Percentiles rank a stretch among this genome's conserved stretches.
These are phyloP conservation scores for Cataglyphis cursor DNA, from an alignment of 2,888 invertebrate genomes.

Conservation along the genomic window DNA sequence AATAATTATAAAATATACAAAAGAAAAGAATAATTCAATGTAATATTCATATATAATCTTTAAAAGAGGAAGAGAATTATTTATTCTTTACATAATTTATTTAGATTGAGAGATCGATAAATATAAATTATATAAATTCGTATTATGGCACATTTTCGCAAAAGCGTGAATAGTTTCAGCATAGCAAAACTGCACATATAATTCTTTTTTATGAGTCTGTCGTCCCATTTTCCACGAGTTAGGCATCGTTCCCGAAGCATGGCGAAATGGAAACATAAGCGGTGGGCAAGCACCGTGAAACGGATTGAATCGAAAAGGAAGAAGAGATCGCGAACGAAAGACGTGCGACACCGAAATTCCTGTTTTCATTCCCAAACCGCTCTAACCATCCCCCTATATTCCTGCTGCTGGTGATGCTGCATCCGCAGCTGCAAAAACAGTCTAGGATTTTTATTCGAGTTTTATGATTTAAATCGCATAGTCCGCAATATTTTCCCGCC, in stretches of 20 bases:
- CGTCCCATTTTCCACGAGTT: constrained; percentile 53
- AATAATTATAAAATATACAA: neutral
- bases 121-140: neutral
- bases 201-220: constrained; percentile 70
- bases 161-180: neutral
- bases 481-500: constrained; percentile 80
- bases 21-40: neutral
- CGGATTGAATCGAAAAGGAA: constrained; percentile 4
- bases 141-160: neutral
- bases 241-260: constrained; percentile 46
- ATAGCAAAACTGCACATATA: constrained; percentile 59
- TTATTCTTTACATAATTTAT: neutral
- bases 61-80: neutral
- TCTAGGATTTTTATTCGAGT: constrained; percentile 82
- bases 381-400: neutral
- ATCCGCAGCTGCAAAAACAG: constrained; percentile 64
- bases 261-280: constrained; percentile 66
- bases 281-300: constrained; percentile 6
- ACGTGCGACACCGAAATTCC: constrained; percentile 10
- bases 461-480: constrained; percentile 86
- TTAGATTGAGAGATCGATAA: neutral
- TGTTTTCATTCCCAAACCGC: constrained; percentile 12
- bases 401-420: constrained; percentile 15
- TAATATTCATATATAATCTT: neutral
- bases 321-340: constrained; percentile 52